phyloP scores from a whole-genome alignment of 2,888 invertebrate genomes.

The Pheosia tremula region DNA sequence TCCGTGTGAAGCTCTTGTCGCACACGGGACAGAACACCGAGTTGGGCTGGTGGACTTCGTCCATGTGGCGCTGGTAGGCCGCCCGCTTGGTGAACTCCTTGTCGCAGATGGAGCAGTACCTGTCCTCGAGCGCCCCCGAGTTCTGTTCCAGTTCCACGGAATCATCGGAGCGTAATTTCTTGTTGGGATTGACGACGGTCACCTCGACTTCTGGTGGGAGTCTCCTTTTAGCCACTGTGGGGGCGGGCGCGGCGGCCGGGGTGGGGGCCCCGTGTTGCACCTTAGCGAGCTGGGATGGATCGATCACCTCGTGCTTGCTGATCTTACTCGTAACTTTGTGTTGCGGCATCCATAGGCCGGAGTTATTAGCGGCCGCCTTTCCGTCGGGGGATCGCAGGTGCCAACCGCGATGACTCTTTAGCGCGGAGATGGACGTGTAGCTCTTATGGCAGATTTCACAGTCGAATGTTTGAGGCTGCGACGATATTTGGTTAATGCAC shows the following conservation, averaged over 20 bases:
- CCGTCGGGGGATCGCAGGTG: slow-evolving; percentile 85
- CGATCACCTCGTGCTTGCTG: slow-evolving; percentile 78
- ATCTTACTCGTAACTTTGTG: slow-evolving; percentile 81
- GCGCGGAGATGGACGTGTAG: slow-evolving; percentile 86
- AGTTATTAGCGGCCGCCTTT: slow-evolving; percentile 80
- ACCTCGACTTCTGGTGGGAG: slow-evolving; percentile 81
- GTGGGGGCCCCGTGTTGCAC: slow-evolving; percentile 47
- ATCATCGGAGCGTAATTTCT: slow-evolving; percentile 76
- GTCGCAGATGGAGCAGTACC: slow-evolving; percentile 85
- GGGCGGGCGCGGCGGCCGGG: slow-evolving; percentile 34
- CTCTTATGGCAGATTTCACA: slow-evolving; percentile 87
- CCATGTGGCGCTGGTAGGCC: slow-evolving; percentile 85
- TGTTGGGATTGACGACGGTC: slow-evolving; percentile 80
- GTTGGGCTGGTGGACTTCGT: slow-evolving; percentile 81
- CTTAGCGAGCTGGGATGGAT: slow-evolving; percentile 59
- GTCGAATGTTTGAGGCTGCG: slow-evolving; percentile 77
- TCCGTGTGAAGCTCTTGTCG: slow-evolving; percentile 85
- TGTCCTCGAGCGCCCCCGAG: slow-evolving; percentile 72
- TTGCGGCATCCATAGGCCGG: slow-evolving; percentile 82
- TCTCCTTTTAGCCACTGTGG: slow-evolving; percentile 64
- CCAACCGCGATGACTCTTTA: slow-evolving; percentile 88
- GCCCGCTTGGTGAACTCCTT: slow-evolving; percentile 86
- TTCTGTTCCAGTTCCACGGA: slow-evolving; percentile 74
- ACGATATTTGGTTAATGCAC: slow-evolving; percentile 67
- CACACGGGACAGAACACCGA: slow-evolving; percentile 86